These are phyloP conservation scores for Neelides sp. DNA, from an alignment of 1,140 invertebrate species.

Conservation along the genomic window DNA sequence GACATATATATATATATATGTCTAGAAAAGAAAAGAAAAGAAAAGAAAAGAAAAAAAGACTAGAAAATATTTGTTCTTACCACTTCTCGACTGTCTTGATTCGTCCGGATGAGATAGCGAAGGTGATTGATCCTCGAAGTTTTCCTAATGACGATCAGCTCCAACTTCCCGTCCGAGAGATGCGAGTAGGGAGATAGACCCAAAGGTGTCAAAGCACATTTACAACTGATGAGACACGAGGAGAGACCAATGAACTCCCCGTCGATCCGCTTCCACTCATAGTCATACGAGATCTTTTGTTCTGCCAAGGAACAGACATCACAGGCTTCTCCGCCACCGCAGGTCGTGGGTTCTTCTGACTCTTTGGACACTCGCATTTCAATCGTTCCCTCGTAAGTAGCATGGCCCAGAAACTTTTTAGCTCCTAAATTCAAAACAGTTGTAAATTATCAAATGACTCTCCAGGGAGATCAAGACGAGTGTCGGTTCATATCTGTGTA, in stretches of 20 bases:
- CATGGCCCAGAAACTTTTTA: constrained; percentile 33
- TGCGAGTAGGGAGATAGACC: constrained; percentile 68
- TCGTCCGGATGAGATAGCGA: constrained; percentile 45
- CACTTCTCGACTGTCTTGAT: constrained; percentile 28
- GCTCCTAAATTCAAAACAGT: no score
- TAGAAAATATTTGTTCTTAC: constrained; percentile 24
- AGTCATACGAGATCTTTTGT: constrained; percentile 6
- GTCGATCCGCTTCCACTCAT: constrained; percentile 31
- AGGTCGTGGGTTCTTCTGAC: constrained; percentile 18
- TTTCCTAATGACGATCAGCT: constrained; percentile 61
- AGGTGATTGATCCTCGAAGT: constrained; percentile 62
- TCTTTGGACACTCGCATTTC: constrained; percentile 25
- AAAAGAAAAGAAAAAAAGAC: no score
- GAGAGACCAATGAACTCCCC: constrained; percentile 26
- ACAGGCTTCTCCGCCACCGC: constrained; percentile 28
- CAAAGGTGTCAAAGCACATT: constrained; percentile 56
- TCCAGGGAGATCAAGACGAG: no score
- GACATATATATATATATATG: no score
- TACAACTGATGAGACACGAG: constrained; percentile 46
- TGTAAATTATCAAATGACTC: no score
- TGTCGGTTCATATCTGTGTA: no score
- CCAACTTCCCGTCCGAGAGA: constrained; percentile 65
- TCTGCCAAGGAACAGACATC: constrained; percentile 21
- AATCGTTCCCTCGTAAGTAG: constrained; percentile 32
- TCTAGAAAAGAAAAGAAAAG: no score